Percentiles rank a stretch among this genome's conserved stretches.
phyloP scores from a whole-genome alignment of 2,797 vertebrate species.

The Tadarida brasiliensis region DNA sequence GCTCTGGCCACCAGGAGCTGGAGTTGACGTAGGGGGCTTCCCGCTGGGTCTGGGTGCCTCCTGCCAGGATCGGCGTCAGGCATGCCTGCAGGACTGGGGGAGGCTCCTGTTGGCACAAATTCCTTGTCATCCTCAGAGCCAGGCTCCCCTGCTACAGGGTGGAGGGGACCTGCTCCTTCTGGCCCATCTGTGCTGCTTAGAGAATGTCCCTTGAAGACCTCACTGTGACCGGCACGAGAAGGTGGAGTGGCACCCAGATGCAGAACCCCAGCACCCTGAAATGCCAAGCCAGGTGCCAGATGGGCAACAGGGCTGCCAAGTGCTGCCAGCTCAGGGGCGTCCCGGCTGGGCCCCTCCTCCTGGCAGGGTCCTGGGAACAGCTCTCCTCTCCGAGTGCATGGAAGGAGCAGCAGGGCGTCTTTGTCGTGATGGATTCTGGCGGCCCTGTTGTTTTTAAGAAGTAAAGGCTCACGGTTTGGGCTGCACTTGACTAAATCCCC shows the following conservation, averaged over 20 bases:
- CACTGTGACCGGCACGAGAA: background rate
- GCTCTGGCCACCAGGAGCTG: conserved; percentile 85
- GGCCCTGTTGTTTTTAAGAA: conserved; percentile 81
- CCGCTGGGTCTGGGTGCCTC: conserved; percentile 75
- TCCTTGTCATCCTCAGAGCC: background rate
- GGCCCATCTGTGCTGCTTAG: background rate
- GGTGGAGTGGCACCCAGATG: background rate
- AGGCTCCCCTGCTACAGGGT: background rate
- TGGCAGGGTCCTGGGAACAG: conserved; percentile 43
- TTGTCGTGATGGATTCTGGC: conserved; percentile 44
- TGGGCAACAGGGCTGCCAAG: conserved; percentile 28
- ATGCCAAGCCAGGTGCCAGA: conserved; percentile 42
- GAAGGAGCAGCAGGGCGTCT: conserved; percentile 71
- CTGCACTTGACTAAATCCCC: conserved; percentile 88
- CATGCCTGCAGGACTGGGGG: conserved; percentile 63
- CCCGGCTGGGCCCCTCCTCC: background rate
- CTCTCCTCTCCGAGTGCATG: accelerated
- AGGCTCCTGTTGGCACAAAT: background rate
- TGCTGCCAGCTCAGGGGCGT: conserved; percentile 30
- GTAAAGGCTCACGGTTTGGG: conserved; percentile 85
- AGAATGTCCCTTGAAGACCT: conserved; percentile 54
- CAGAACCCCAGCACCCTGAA: background rate
- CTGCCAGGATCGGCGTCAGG: background rate
- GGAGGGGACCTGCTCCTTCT: accelerated
- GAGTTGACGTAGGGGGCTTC: conserved; percentile 84